Evolutionary conservation across 2,888 invertebrate genomes (phyloP), one percentile per base, ranked within the genome.

Genomic region (Achlya flavicornis): DNA sequence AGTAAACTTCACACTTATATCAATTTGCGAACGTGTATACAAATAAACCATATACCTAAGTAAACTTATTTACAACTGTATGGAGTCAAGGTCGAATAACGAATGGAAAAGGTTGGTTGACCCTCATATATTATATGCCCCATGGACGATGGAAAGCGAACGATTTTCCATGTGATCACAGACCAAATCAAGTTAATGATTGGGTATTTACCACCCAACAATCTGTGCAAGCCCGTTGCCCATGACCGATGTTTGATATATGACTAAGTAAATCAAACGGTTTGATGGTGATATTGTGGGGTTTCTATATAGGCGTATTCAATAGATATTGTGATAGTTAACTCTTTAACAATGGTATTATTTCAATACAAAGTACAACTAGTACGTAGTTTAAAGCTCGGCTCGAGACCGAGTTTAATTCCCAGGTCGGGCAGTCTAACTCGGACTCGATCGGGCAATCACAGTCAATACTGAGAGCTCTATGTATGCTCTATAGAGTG

Each of bases 181-280:
- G 70, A 90, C 83, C 89, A 88, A 89, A 90, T 86, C 88, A 83
- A 84, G 87, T 84, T 90, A 92, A 92, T 92, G 85, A 81, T 75
- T 78, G 81, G 75, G 79, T 71, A 75, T 73, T 68, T 64, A 62
- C 70, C 59, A 60, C 68, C 53, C 66, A 75, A 79, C 76, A 77
- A 80, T 80, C 80, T 76, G 81, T 73, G 76, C 82, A 78, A 63
- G 66, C 65, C 84, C 88, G 75, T 88, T 62, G 66, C 66, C 84
- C 88, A 76, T 88, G 81, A 88, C 88, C 80, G 64, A 57, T 68
- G 67, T 64, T 71, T 67, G 68, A 65, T 68, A 65, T 68, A 58
- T 48, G 66, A 67, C 35, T n/a, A 46, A 0, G 2, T 46, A 46
- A 14, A 46, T 19, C 19, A 53, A 41, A 53, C 4, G 19, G n/a